Base-by-base conservation (phyloP, 2,113 vertebrate genomes). In the Saguinus midas region DNA sequence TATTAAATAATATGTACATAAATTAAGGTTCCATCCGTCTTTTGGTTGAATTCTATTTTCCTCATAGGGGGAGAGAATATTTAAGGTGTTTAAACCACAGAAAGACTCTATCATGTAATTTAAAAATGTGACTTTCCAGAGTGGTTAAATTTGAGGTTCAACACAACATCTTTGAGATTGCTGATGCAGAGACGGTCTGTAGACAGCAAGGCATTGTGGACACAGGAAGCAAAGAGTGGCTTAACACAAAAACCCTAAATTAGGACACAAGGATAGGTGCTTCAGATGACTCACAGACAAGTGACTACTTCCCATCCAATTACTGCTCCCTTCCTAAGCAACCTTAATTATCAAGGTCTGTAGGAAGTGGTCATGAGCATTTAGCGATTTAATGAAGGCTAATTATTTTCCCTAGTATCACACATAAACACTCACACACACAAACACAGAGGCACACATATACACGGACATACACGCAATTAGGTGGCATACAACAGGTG, bases 131-230 rank as follows among this genome's bases (percentile, higher is more conserved):
- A 17, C 35, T 40, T 55, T 73, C 29, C 88, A 86, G 57, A 76
- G 43, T 5, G 17, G 29, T 0, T 25, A 25, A 76, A 25, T 29
- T 8, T n/a, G 55, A 57, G 89, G n/a, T 25, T 73, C 25, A 52
- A 1, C 37, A 68, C 10, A 14, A 45, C 45, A 3, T 16, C 37
- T 12, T 76, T 29, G 40, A 68, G 35, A 52, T 6, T 35, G 29
- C 40, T 43, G 7, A 20, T 37, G 72, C 57, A 16, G 16, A 52
- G 40, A 29, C 2, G 11, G 2, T 12, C 25, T 6, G 17, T 20
- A n/a, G 10, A 57, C 0, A 3, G 61, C 13, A 3, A 32, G n/a
- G 45, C 0, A 0, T 0, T 35, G 18, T 5, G 52, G 58, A 45
- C 45, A 25, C 3, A 48, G 81, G 68, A 50, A n/a, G 43, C 29